Conservation (phyloP, 2,113 vertebrate species). For the Dasyornis broadbenti region DNA sequence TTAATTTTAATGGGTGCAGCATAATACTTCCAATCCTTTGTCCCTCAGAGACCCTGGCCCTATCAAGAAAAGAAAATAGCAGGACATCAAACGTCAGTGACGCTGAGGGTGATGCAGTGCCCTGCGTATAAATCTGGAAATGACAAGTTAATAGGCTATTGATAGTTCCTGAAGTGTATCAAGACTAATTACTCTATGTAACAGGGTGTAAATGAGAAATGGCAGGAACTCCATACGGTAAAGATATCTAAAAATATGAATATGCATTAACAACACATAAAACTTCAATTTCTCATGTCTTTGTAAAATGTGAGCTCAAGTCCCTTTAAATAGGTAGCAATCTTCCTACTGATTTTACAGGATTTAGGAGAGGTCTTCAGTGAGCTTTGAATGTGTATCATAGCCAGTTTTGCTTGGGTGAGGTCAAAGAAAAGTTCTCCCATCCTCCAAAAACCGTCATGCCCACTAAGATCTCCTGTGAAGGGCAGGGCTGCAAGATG, state of each 20-base stretch:
- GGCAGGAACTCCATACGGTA: neutral
- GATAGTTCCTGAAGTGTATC: slow-evolving; percentile 23
- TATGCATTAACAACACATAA: neutral
- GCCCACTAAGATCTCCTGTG: neutral
- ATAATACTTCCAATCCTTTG: slow-evolving; percentile 39
- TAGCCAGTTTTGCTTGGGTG: neutral
- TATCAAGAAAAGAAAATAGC: slow-evolving; percentile 48
- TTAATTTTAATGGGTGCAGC: slow-evolving; percentile 75
- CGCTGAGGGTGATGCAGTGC: neutral
- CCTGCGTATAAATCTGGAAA: slow-evolving; percentile 25
- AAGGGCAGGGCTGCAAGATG: neutral
- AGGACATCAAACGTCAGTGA: slow-evolving; percentile 33
- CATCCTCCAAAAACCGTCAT: neutral
- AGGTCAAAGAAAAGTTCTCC: neutral
- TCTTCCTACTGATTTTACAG: neutral
- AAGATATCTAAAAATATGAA: neutral
- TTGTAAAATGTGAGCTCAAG: neutral
- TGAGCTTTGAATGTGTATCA: neutral
- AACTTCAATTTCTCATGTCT: neutral
- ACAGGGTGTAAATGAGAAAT: neutral
- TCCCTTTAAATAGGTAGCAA: neutral
- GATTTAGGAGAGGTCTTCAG: neutral
- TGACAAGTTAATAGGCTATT: slow-evolving; percentile 57
- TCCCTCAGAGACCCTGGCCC: slow-evolving; percentile 11
- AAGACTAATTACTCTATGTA: slow-evolving; percentile 3